Evolutionary conservation across 64 coral and sea anemone species (phyloP), one percentile per base, ranked within the genome.

Genomic region (Exaiptasia diaphana): DNA sequence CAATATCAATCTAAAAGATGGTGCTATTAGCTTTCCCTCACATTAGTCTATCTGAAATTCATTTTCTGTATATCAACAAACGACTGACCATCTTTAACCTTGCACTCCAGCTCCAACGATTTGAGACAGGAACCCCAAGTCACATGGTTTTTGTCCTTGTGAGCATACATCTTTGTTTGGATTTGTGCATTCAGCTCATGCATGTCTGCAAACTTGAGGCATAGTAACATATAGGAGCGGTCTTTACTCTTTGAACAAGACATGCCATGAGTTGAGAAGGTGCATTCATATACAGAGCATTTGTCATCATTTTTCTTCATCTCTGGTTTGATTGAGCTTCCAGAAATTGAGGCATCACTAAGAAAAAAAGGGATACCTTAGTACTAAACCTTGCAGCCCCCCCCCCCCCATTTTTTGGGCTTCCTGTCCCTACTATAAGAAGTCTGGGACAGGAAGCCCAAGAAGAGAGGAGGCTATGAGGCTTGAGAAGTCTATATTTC

Each of bases 101-200:
- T 90, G 38, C 87, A 96, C 48, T 96, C 93, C 43, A 96, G 74
- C 11, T 96, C 82, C 33, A 96, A 38, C 13, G 61, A 90, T 52
- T 96, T 96, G 10, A 96, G 88, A 56, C 87, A 90, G 17, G 68
- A 75, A 1, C 93, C 93, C 93, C 93, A 96, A 41, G 63, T 90
- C 1, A 96, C 68, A n/a, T 96, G 93, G 41, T 90, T 90, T 49
- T 86, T 96, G 57, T 96, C 93, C 41, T 86, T 90, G 30, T 79
- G 67, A 1, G 76, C 53, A 64, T 96, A 96, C 93, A 96, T 82
- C 69, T 96, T 96, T 35, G 69, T 81, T 22, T 96, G 93, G 20
- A 86, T 68, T 32, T 79, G 88, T 43, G 53, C 70, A 59, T 25
- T 96, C 36, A 99, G 24, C 46, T 92, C 64, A 18, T 63, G 46